Conservation (phyloP, 1,140 invertebrate species). For the Diploscapter pachys region DNA sequence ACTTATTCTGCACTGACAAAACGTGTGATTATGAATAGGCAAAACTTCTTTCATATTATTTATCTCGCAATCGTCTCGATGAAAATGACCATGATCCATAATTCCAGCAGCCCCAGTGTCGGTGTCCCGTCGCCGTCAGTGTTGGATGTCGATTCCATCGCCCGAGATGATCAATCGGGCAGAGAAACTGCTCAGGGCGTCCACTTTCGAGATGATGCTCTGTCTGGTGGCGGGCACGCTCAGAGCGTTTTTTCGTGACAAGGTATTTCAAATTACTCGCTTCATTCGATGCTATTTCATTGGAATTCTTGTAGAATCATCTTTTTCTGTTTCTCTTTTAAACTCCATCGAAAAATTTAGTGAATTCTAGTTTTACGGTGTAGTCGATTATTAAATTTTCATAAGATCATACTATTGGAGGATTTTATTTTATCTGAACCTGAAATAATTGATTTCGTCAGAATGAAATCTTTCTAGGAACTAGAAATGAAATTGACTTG, state of each 20-base stretch:
- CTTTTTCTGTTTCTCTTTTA: constrained; percentile 7
- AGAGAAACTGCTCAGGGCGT: constrained; percentile 7
- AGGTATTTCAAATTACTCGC: not conserved
- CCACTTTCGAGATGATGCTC: constrained; percentile 15
- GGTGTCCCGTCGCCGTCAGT: not conserved
- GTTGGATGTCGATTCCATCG: constrained; percentile 4
- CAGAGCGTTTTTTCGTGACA: constrained; percentile 3
- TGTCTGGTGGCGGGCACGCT: constrained; percentile 6
- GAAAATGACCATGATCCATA: too few relatives aligned
- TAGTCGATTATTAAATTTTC: too few relatives aligned
- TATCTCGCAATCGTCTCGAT: too few relatives aligned
- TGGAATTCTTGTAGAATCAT: not conserved
- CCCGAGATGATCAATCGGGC: constrained; percentile 9
- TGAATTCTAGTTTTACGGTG: too few relatives aligned
- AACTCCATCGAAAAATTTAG: not conserved
- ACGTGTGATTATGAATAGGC: not conserved
- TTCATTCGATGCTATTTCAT: not conserved
- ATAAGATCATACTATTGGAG: too few relatives aligned
- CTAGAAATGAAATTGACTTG: too few relatives aligned
- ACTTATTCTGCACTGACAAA: not conserved
- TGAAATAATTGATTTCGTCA: too few relatives aligned
- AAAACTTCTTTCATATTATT: too few relatives aligned
- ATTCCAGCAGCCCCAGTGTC: too few relatives aligned
- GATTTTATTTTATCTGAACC: too few relatives aligned
- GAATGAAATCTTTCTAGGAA: too few relatives aligned